These are phyloP conservation scores for Scaptodrosophila lebanonensis DNA, from an alignment of 1,140 invertebrate species.

Conservation along the genomic window DNA sequence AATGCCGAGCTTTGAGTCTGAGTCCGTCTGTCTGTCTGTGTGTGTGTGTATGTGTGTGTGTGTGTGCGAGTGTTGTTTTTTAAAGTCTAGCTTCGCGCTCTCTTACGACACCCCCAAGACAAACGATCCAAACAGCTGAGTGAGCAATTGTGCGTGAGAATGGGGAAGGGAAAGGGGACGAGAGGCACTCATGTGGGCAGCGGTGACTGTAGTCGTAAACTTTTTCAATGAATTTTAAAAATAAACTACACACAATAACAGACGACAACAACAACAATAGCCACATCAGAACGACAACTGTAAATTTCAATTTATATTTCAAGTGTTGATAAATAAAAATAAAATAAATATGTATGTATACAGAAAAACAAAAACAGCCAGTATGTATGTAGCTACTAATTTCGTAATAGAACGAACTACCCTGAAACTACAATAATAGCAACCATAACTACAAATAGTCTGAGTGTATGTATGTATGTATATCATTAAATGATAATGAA, in stretches of 20 bases:
- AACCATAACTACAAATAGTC: too few species aligned
- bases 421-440: not conserved
- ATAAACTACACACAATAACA: not conserved
- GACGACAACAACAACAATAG: slow-evolving; percentile 9
- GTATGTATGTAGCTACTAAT: too few species aligned
- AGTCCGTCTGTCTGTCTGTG: not conserved
- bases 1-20: too few species aligned
- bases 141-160: too few species aligned
- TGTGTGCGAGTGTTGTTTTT: not conserved
- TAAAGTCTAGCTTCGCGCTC: not conserved
- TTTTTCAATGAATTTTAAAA: not conserved
- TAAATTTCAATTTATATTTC: slow-evolving; percentile 22
- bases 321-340: not conserved
- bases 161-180: too few species aligned
- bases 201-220: too few species aligned
- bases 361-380: not conserved
- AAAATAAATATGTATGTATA: not conserved
- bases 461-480: too few species aligned
- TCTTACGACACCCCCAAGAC: not conserved
- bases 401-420: not conserved
- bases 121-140: not conserved
- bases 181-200: not conserved
- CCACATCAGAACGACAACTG: slow-evolving; percentile 15
- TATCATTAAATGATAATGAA: slow-evolving; percentile 26
- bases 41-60: not conserved